Evolutionary conservation across 2,113 vertebrate species (phyloP), one percentile per base, ranked within the genome.

Genomic region (Sinocyclocheilus maitianheensis): DNA sequence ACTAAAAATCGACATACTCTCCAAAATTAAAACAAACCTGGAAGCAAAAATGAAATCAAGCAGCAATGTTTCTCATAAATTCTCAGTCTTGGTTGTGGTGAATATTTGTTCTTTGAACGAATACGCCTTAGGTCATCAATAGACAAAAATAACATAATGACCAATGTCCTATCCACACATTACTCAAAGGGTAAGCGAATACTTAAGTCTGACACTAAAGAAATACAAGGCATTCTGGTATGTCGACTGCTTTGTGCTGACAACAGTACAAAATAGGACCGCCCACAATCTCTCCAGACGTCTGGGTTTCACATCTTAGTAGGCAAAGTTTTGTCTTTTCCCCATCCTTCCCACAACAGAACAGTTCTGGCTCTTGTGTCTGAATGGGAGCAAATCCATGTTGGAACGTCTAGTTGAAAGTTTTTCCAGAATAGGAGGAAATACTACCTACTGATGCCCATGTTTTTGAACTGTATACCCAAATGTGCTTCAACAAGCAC

Each of bases 231-330:
- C 81, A 87, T 89, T 67, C 77, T 26, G 53, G 26, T 86, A 51
- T 77, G 85, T 55, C 26, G 60, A 72, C 71, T 67, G 53, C 71
- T 82, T 72, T 85, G 51, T 85, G 85, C 86, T 72, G 43, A 62
- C 51, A 84, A 87, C 82, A 85, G 87, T 81, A 81, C 83, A 82
- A 87, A 77, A 46, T n/a, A 81, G 60, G 55, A 84, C 58, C 83
- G 13, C 88, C 85, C 85, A 89, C 85, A 34, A 75, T 87, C 85
- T 86, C 80, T 51, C 87, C 81, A 88, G 87, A 88, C 81, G n/a
- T 77, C 80, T 37, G 74, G 80, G 58, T 81, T 86, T 84, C 77
- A 79, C 84, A 63, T 65, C 37, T 77, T 53, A 67, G 62, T 81
- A 74, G 60, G 65, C 79, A 74, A 53, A 62, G 37, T 58, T 75